Base-by-base conservation (phyloP, 2,113 vertebrate genomes). In the Trachemys scripta region DNA sequence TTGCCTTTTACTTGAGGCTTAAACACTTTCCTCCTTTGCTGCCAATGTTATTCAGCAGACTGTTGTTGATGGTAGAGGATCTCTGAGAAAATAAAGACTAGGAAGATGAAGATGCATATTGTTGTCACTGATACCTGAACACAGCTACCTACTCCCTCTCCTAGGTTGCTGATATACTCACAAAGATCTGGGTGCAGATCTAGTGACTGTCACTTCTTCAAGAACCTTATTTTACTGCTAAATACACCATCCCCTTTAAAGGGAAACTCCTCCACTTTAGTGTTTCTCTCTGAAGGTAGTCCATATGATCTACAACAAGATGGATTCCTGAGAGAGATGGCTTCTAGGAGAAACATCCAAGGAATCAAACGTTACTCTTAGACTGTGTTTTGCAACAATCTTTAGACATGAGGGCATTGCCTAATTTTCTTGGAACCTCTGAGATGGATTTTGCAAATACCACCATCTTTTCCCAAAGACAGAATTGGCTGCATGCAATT, bases 401-500 rank as follows among this genome's bases (percentile, higher is more conserved):
- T 29, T 72, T 47, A 78, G 75, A 78, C 22, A 47, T 47, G 24
- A 78, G 25, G 6, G 45, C 42, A 27, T 47, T 45, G 19, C 12
- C 75, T 72, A 86, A 65, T 45, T 80, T 91, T 84, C 93, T 89
- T 87, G 88, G 29, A 76, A 76, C 13, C 25, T 82, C 92, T 35
- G 10, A 93, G 86, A 88, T 11, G 4, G 1, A 10, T 92, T 94
- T 93, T 92, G 82, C 47, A 89, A 76, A 27, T 84, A 84, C 51
- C 47, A 82, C 83, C 42, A 89, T 94, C 5, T 76, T 24, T 84
- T 93, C 84, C 84, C 82, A 87, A 94, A 89, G 47, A 89, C 8
- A 5, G 51, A 59, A 79, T 24, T 78, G 83, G 80, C 45, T 91
- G 47, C 17, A 80, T 38, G 72, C 62, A 88, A 88, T 53, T 88